A percentile compares a stretch with the other conserved stretches of the same genome.
phyloP scores from a whole-genome alignment of 2,113 vertebrate genomes.

The Ellobius talpinus region DNA sequence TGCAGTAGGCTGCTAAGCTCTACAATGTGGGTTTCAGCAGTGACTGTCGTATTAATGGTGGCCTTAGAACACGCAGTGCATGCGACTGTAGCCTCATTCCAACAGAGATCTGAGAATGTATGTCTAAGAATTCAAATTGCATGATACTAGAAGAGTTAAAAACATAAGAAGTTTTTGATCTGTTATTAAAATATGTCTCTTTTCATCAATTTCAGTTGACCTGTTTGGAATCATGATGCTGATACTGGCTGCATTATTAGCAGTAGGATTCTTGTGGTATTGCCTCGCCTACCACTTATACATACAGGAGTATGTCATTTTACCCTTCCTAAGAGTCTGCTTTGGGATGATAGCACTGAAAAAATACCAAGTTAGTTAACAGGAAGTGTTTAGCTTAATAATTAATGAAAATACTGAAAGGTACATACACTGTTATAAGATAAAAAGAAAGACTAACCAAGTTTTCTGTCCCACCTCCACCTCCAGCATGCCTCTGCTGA shows the following conservation, averaged over 20 bases:
- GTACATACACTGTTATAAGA: background rate
- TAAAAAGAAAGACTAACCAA: background rate
- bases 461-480: background rate
- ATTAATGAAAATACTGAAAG: conserved; percentile 48
- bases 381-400: conserved; percentile 31
- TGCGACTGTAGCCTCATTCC: background rate
- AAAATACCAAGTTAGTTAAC: conserved; percentile 17
- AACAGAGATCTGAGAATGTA: background rate
- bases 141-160: conserved; percentile 34
- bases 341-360: conserved; percentile 1
- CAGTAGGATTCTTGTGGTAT: conserved; percentile 18
- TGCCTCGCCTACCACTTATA: conserved; percentile 19
- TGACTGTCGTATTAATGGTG: background rate
- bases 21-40: conserved; percentile 25
- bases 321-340: conserved; percentile 33
- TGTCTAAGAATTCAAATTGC: conserved; percentile 18
- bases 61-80: background rate
- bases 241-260: conserved; percentile 19
- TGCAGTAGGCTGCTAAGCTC: background rate
- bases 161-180: background rate
- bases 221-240: conserved; percentile 72
- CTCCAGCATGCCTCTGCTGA: background rate
- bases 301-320: conserved; percentile 58
- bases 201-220: conserved; percentile 76
- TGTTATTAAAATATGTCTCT: conserved; percentile 50